These are phyloP conservation scores for Syngnathus typhle DNA, from an alignment of 2,113 vertebrate genomes.

Conservation along the genomic window DNA sequence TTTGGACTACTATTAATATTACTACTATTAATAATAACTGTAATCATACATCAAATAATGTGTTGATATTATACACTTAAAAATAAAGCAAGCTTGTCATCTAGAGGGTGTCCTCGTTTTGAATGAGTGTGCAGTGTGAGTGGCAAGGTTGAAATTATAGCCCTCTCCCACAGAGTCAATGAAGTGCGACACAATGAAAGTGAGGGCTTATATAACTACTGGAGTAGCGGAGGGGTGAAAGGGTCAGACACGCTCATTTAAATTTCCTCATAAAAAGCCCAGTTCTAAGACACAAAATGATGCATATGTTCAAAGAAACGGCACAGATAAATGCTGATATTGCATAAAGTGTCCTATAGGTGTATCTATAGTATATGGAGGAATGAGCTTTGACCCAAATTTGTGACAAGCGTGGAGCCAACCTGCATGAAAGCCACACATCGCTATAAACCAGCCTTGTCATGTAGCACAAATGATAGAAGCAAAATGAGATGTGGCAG, in stretches of 20 bases:
- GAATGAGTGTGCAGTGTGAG: conserved; percentile 17
- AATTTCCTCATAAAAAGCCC: conserved; percentile 1
- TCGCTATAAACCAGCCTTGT: conserved; percentile 34
- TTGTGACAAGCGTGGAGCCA: conserved; percentile 1
- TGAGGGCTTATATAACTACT: conserved; percentile 38
- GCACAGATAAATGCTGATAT: not conserved
- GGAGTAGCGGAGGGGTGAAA: conserved; percentile 20
- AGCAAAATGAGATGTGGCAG: conserved; percentile 28
- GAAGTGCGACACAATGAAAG: conserved; percentile 36
- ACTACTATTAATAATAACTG: not conserved
- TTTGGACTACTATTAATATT: too few relatives aligned
- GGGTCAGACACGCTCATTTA: conserved; percentile 23
- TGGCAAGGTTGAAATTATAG: conserved; percentile 20
- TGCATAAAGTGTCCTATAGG: not conserved
- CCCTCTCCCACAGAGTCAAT: conserved; percentile 35
- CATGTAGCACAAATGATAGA: conserved; percentile 40
- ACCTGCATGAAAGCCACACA: conserved; percentile 27
- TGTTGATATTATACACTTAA: not conserved
- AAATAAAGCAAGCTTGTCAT: not conserved
- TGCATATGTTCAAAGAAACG: not conserved
- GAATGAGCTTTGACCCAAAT: conserved; percentile 34
- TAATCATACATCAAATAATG: not conserved
- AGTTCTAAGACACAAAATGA: not conserved
- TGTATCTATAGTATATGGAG: not conserved
- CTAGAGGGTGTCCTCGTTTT: conserved; percentile 7